Base-by-base conservation (phyloP, 2,113 vertebrate species). In the Athene cunicularia region DNA sequence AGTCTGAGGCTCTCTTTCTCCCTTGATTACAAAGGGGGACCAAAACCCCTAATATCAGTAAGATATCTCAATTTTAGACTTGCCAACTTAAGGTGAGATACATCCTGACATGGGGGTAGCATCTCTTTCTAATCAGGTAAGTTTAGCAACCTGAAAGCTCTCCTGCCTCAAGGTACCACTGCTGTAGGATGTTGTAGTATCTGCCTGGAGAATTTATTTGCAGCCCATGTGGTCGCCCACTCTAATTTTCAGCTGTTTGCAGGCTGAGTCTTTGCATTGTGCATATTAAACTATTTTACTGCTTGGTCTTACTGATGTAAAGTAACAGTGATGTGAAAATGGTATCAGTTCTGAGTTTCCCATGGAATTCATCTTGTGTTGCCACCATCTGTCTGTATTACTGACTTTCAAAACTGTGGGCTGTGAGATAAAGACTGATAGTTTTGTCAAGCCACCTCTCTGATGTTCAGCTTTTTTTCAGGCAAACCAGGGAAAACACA, bases 341-440 rank as follows among this genome's bases (percentile, higher is more conserved):
- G 3, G 26, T 84, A 52, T 90, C 63, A 79, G 11, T 50, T 77
- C 73, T 71, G 68, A 86, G 67, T 55, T 85, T 93, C 80, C 63
- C 27, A 24, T 60, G 63, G 64, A 92, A 86, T 84, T 53, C 92
- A 80, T 14, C 62, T 90, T 88, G 43, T 81, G 95, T 64, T 90
- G 39, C 58, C 64, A 80, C 90, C 93, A 94, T 85, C 84, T 95
- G 73, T 87, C 80, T 88, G 37, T 50, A 47, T 77, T 88, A 91
- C 63, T 53, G 45, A 47, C 68, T 80, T 86, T 88, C 26, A 83
- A 26, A 94, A 88, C 45, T 49, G 58, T 23, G 90, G 49, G 14
- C 64, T 87, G 64, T 58, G 52, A 94, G 52, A 89, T 79, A 39
- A 88, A 95, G 77, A 87, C 50, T 50, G 64, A 84, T 71, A 45